These are phyloP conservation scores for Corythoichthys intestinalis DNA, from an alignment of 2,113 vertebrate species.

Conservation along the genomic window DNA sequence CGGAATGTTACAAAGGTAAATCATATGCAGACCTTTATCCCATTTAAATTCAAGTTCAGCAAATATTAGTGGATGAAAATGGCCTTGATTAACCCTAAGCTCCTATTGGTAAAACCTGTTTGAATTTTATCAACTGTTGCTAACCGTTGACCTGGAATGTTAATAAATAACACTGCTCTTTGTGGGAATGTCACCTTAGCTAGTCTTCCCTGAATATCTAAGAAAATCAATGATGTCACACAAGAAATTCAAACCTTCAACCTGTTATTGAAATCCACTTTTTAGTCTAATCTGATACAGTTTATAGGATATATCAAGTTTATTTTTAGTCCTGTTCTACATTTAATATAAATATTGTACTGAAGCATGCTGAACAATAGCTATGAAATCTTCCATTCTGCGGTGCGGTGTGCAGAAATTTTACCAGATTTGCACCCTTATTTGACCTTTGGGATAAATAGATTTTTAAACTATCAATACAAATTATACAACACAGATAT, in stretches of 20 bases:
- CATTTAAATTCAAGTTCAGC: conserved; percentile 1
- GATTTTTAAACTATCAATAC: too few species aligned
- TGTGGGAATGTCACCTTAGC: conserved; percentile 8
- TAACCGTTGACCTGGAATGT: conserved; percentile 22
- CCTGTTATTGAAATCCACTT: neutral
- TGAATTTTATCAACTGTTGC: conserved; percentile 11
- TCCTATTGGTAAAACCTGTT: neutral
- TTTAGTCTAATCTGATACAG: neutral
- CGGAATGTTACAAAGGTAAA: neutral
- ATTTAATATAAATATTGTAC: neutral
- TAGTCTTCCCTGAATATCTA: neutral
- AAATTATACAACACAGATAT: too few species aligned
- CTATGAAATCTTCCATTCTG: too few species aligned
- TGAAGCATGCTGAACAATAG: neutral
- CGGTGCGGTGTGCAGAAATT: too few species aligned
- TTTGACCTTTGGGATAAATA: too few species aligned
- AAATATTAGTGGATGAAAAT: conserved; percentile 25
- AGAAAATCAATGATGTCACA: neutral
- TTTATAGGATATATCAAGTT: neutral
- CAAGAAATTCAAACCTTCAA: neutral
- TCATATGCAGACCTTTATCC: neutral
- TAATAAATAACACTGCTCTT: conserved; percentile 43
- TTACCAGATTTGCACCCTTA: too few species aligned
- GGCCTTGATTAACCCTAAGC: neutral
- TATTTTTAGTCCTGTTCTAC: neutral